Percentiles rank a stretch among this genome's conserved stretches.
Evolutionary conservation across 2,113 vertebrate species (phyloP).

Genomic region (Cyphomyrus plagiostoma): DNA sequence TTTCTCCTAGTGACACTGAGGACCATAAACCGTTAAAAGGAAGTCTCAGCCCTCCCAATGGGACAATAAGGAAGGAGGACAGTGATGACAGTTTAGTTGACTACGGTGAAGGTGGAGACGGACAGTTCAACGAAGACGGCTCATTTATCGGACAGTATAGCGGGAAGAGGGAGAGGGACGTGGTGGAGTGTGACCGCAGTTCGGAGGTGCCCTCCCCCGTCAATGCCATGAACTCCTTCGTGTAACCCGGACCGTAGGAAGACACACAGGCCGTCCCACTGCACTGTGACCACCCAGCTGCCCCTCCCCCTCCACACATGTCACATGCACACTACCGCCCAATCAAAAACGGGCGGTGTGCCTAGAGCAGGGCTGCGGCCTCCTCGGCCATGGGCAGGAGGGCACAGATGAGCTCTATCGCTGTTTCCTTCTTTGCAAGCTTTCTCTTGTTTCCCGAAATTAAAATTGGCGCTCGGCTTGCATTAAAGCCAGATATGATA

Average conservation of each 20-base stretch:
- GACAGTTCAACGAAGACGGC: constrained; percentile 98
- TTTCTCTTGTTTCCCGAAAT: background rate
- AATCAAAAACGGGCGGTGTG: background rate
- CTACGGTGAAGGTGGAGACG: constrained; percentile 95
- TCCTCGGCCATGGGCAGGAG: background rate
- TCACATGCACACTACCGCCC: background rate
- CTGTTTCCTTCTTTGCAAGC: constrained; percentile 5
- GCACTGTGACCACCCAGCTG: constrained; percentile 24
- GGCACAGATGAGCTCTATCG: background rate
- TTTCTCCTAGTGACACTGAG: constrained; percentile 87
- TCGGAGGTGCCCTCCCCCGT: constrained; percentile 92
- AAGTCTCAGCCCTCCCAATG: constrained; percentile 89
- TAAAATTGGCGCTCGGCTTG: background rate
- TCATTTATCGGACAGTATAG: constrained; percentile 98
- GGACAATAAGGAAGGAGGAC: constrained; percentile 92
- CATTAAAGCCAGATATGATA: constrained; percentile 31
- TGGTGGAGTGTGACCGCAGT: constrained; percentile 84
- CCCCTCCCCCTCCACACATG: constrained; percentile 27
- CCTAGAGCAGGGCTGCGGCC: background rate
- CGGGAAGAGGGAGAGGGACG: constrained; percentile 88
- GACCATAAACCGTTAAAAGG: constrained; percentile 96
- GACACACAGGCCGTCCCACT: constrained; percentile 6
- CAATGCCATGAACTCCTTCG: constrained; percentile 96
- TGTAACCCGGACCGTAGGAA: constrained; percentile 56
- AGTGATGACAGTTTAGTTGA: constrained; percentile 98